Conservation (phyloP, 1,140 invertebrate genomes). For the Drosophila murphyi region DNA sequence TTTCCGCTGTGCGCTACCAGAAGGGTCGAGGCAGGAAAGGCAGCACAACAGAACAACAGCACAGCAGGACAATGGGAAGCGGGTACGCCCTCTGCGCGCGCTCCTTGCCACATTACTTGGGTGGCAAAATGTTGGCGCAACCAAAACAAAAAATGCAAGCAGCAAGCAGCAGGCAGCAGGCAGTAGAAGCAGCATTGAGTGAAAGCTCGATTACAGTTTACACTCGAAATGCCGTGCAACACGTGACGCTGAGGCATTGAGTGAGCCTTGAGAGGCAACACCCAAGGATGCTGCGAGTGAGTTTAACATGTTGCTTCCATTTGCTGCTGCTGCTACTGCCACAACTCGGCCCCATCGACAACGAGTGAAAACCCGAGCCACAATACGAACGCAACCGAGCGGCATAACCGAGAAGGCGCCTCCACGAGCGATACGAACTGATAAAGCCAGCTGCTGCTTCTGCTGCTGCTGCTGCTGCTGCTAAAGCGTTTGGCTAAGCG, state of each 20-base stretch:
- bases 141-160: slow-evolving; percentile 60
- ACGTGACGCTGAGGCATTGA: slow-evolving; percentile 63
- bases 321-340: background rate
- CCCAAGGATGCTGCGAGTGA: slow-evolving; percentile 56
- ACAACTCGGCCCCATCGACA: slow-evolving; percentile 8
- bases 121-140: slow-evolving; percentile 15
- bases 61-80: background rate
- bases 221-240: slow-evolving; percentile 49
- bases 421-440: slow-evolving; percentile 47
- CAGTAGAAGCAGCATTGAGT: slow-evolving; percentile 25
- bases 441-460: slow-evolving; percentile 63
- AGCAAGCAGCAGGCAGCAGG: background rate
- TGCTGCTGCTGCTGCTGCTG: slow-evolving; percentile 29
- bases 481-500: slow-evolving; percentile 42
- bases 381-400: background rate
- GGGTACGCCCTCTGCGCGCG: background rate
- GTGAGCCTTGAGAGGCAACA: slow-evolving; percentile 52
- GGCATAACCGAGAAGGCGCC: slow-evolving; percentile 3
- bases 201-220: slow-evolving; percentile 42
- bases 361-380: slow-evolving; percentile 19
- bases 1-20: slow-evolving; percentile 60
- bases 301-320: slow-evolving; percentile 56
- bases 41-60: background rate
- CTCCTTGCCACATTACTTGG: slow-evolving; percentile 32
- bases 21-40: slow-evolving; percentile 7